Evolutionary conservation across 2,888 invertebrate genomes (phyloP), one percentile per base, ranked within the genome.

Genomic region (Thereva nobilitata): DNA sequence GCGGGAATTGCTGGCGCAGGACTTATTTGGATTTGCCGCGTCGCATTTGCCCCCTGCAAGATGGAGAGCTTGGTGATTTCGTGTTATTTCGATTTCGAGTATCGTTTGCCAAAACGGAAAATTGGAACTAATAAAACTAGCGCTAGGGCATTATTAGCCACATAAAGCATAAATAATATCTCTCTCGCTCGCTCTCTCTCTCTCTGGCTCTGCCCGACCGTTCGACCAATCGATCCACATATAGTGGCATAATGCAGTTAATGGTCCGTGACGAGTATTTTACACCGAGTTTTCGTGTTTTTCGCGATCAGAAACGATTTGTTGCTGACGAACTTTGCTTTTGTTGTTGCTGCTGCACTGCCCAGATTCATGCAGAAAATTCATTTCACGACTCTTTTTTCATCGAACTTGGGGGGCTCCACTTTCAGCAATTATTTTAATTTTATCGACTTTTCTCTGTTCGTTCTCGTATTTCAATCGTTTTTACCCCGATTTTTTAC

Each of bases 181-280:
- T 50, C 61, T 61, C 35, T 40, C 61, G 23, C 23, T 23, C 23
- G 23, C 23, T 23, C 23, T 23, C 23, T 23, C 23, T 23, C 23
- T 23, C 23, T 23, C 23, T 23, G 1, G 1, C 23, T 23, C 23
- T 23, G 23, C 1, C 2, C 23, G 23, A 23, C 23, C 23, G 23
- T 23, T 23, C 23, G 23, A 23, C 2, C 49, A 42, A 42, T 38
- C 61, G 50, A 50, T 5, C 50, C 50, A 6, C 40, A 41, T n/a
- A 42, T 49, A 40, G 61, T 38, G 50, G 61, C 61, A 61, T 61
- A 61, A 61, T 49, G 61, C 61, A 61, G 61, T 61, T 61, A 61
- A 61, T 61, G 61, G 61, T 41, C 61, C 61, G 42, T 61, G 34
- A 50, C 61, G 61, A 61, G 41, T 61, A 61, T 61, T 61, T 61